Evolutionary conservation across 2,113 vertebrate species (phyloP).

Genomic region (Aptenodytes patagonicus): DNA sequence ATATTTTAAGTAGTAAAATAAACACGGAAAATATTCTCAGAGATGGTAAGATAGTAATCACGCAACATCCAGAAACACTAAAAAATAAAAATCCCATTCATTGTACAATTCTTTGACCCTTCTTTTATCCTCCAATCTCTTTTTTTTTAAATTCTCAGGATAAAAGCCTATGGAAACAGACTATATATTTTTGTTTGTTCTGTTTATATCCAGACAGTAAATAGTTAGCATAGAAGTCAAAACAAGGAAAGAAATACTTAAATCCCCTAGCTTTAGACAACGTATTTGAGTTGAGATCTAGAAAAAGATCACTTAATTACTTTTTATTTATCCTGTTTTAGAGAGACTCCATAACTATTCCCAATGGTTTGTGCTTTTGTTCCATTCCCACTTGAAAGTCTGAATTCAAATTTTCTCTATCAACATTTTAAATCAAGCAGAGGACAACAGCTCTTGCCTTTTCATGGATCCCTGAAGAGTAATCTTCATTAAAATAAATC

Average conservation of each 20-base stretch:
- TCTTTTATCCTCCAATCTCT: neutral
- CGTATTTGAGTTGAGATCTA: neutral
- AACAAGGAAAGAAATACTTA: neutral
- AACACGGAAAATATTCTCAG: neutral
- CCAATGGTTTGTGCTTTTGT: neutral
- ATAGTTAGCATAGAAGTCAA: neutral
- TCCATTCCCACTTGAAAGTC: neutral
- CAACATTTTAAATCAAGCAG: neutral
- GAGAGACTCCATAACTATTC: neutral
- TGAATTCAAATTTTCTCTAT: neutral
- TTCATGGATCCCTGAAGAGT: neutral
- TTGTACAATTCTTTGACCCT: neutral
- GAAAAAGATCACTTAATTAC: fast-evolving
- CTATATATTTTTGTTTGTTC: neutral
- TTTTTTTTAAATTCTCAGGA: neutral
- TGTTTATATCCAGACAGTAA: neutral
- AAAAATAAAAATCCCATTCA: neutral
- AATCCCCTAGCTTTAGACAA: neutral
- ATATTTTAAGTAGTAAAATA: neutral
- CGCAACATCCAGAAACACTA: neutral
- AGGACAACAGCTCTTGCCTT: neutral
- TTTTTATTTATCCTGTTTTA: neutral
- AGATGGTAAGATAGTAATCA: neutral
- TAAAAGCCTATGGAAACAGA: neutral
- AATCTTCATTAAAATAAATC: neutral